Evolutionary conservation across 2,113 vertebrate species (phyloP).

Genomic region (Myiozetetes cayanensis): DNA sequence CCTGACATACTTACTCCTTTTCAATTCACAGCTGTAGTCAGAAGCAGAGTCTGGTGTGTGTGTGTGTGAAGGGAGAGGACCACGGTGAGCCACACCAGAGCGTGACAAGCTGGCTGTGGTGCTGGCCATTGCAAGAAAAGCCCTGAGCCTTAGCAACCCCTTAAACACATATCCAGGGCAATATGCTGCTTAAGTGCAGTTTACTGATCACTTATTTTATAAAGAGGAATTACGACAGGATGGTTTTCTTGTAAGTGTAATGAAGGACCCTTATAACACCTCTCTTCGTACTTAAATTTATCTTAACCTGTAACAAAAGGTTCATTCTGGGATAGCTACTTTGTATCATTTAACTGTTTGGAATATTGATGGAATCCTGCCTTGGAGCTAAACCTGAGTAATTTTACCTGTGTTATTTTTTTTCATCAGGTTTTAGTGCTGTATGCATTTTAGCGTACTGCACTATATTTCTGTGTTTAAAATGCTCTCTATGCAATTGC

Average conservation of each 20-base stretch:
- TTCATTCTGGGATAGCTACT: fast-evolving
- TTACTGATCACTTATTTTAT: neutral
- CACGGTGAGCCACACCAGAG: fast-evolving
- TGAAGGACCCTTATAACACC: neutral
- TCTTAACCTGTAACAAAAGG: neutral
- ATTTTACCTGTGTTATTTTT: neutral
- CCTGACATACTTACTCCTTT: no score
- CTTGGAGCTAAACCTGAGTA: fast-evolving
- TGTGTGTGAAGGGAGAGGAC: no score
- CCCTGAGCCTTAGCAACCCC: neutral
- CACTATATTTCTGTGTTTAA: neutral
- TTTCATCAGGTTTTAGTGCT: neutral
- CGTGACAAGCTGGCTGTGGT: fast-evolving
- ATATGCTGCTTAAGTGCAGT: neutral
- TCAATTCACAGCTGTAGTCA: fast-evolving
- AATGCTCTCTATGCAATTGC: neutral
- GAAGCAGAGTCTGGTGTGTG: fast-evolving
- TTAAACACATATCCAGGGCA: fast-evolving
- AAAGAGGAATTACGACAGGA: fast-evolving
- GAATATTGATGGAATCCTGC: neutral
- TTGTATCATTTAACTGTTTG: neutral
- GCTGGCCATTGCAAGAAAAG: neutral
- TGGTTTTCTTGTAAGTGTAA: neutral
- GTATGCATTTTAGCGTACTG: neutral
- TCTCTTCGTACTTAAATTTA: neutral